Base-by-base conservation (phyloP, 2,888 invertebrate genomes). In the Zaprionus obscuricornis region DNA sequence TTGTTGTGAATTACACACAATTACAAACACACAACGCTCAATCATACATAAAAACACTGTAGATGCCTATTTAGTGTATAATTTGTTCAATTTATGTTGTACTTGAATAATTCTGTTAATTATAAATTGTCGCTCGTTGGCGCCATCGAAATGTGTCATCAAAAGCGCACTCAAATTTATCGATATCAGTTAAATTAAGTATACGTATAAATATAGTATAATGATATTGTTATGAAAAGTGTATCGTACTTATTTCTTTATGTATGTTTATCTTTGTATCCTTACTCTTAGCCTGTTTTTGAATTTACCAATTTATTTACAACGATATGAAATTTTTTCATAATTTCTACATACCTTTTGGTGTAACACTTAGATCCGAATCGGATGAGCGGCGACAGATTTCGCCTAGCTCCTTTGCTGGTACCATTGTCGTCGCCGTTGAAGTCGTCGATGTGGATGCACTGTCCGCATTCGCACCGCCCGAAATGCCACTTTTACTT, bases 351-450 rank as follows among this genome's bases (percentile, higher is more conserved):
- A 91, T 91, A 97, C 98, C 97, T 95, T 97, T 97, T 2, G 97
- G 97, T 7, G 97, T 96, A 40, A 97, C 94, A 91, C 96, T 97
- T 72, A 97, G 92, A 91, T 98, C 98, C 0, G 98, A 97, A 90
- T 98, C 98, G 1, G 97, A 97, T 2, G 97, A 97, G 74, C 97
- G 92, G 46, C 97, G 92, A 87, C 95, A 94, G 63, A 95, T 91
- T 90, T 92, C 90, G 89, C 88, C 43, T 89, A 87, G 57, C 50
- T 89, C 92, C 26, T 87, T 88, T 18, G 81, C 51, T 20, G 78
- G 84, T 45, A 88, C 74, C 74, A 87, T 84, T 11, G 88, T 87
- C 4, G 91, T 91, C 0, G 92, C 92, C 2, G 92, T 89, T 22
- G 92, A 90, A 82, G 91, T 90, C 57, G 91, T 87, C 0, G 91